phyloP scores from a whole-genome alignment of 1,140 invertebrate species.

The Solenopsis invicta region DNA sequence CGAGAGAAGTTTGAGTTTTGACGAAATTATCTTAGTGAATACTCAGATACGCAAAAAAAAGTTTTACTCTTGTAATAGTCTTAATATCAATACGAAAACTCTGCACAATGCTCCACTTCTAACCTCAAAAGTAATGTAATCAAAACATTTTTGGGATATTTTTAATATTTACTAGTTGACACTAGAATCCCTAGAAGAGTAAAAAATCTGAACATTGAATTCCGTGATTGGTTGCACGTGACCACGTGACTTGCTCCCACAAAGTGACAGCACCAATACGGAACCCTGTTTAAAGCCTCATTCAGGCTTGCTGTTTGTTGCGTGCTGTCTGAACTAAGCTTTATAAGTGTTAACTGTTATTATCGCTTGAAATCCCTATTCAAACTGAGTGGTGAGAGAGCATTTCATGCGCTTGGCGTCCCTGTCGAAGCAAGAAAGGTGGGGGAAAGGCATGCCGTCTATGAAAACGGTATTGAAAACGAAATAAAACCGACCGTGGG shows the following conservation, averaged over 20 bases:
- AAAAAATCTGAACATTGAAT: no score
- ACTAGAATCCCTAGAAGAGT: no score
- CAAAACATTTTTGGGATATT: not conserved
- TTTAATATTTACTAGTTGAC: not conserved
- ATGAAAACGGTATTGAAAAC: constrained; percentile 71
- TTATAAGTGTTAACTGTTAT: no score
- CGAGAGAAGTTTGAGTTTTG: not conserved
- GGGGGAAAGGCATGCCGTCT: constrained; percentile 68
- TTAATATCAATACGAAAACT: not conserved
- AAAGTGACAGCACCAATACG: no score
- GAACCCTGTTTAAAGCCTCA: no score
- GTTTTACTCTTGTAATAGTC: not conserved
- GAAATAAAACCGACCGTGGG: constrained; percentile 68
- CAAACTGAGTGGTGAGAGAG: not conserved
- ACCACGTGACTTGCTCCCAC: no score
- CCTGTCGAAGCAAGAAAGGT: constrained; percentile 23
- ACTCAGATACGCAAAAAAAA: not conserved
- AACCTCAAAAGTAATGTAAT: not conserved
- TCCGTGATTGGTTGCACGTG: no score
- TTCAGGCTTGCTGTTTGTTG: no score
- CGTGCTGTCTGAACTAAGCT: no score
- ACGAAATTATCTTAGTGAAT: not conserved
- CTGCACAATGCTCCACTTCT: not conserved
- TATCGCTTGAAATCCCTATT: no score
- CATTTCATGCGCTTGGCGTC: constrained; percentile 35